Evolutionary conservation across 1,140 invertebrate species (phyloP), one percentile per base, ranked within the genome.

Genomic region (Sarcophaga bullata): DNA sequence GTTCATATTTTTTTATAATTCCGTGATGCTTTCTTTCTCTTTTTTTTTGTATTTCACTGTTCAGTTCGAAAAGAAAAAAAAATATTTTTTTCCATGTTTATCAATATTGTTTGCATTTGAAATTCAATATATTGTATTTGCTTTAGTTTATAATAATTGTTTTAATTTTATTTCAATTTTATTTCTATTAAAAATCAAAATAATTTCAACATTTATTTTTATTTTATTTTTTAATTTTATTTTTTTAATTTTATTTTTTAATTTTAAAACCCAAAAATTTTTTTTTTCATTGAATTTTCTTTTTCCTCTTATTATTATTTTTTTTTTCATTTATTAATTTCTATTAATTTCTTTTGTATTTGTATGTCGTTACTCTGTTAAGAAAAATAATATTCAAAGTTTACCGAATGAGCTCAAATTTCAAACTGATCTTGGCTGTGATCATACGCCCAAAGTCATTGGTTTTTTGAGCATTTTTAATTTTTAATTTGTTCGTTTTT

Each of bases 371-470:
- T 52, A 49, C 68, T 46, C 80, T n/a, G 54, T 68, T 37, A 68
- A 19, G 17, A 9, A 68, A n/a, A 68, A 68, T 68, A 68, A 37
- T 68, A 37, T 80, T 83, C 84, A 83, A 86, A 88, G 86, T 80
- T 89, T 84, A 86, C 84, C 81, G 86, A 85, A 87, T 85, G 88
- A 88, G 86, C 86, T 88, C 87, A 85, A 88, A 86, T 87, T 87
- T 85, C 84, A 85, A 85, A 89, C 88, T 89, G 87, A 89, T 89
- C 88, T 88, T 84, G 85, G 86, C 84, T 85, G 81, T 84, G 86
- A 87, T 89, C 87, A 86, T 86, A 84, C 87, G 87, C 86, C 87
- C 86, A 82, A 82, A 89, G 88, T 89, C 85, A 87, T 89, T 89
- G 80, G 49, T 81, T 81, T 81, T 81, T 78, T 78, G 75, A 78